Evolutionary conservation across 2,888 invertebrate species (phyloP), one percentile per base, ranked within the genome.

Genomic region (Cerceris ruficornis): DNA sequence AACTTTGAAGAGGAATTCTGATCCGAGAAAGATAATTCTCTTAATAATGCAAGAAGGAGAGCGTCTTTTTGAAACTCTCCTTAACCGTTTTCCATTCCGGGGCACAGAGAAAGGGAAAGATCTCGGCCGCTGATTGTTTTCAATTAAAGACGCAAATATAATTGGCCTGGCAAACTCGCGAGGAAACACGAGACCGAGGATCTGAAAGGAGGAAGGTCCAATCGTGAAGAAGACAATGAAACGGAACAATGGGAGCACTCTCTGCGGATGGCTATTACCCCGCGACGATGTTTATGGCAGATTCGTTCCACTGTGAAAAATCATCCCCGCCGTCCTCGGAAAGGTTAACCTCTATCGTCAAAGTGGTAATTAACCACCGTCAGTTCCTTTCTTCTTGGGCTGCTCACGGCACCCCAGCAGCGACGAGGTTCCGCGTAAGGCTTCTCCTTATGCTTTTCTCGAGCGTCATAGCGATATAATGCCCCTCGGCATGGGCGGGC

Each of bases 231-330:
- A 91, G 87, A 91, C 90, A 91, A 91, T 91, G 84, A 87, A 43
- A 66, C 65, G 73, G 72, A 88, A 91, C 91, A 91, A 91, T 89
- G 85, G 82, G 81, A 28, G 46, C 82, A 75, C 80, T 84, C 82
- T 83, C 82, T 83, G 46, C 74, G 54, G 78, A 11, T 75, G 62
- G 75, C 77, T 81, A 76, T 84, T 83, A 88, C 80, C 69, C 57
- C 58, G 50, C 80, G 80, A 42, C 71, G 66, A 86, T 91, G 90
- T 90, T 91, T 88, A 89, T 89, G 89, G 88, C 91, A 88, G 88
- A 89, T 88, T 86, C 88, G 83, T 86, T 88, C 77, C 70, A 68
- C 81, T 86, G 80, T 87, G 87, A 90, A 90, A 89, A 90, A 91
- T 88, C 90, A 88, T 86, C 86, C 86, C 87, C 82, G 77, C 68